A percentile compares a stretch with the other conserved stretches of the same genome.
Evolutionary conservation across 2,797 vertebrate genomes (phyloP).

Genomic region (Chelon auratus): DNA sequence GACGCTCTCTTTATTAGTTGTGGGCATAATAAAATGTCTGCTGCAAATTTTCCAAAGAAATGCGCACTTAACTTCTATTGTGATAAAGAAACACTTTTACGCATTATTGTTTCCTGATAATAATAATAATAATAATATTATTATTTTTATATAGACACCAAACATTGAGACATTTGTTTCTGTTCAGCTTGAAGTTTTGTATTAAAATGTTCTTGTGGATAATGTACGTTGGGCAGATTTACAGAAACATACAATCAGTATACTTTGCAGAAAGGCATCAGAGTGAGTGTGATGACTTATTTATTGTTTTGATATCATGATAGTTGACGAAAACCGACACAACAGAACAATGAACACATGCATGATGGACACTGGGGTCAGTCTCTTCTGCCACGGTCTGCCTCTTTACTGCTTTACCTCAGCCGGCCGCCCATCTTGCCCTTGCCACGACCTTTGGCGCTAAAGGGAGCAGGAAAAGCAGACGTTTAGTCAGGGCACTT

Average conservation of each 20-base stretch:
- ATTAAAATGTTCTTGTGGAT: slow-evolving; percentile 7
- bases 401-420: slow-evolving; percentile 73
- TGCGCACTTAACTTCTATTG: slow-evolving; percentile 24
- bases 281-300: slow-evolving; percentile 47
- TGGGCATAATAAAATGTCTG: slow-evolving; percentile 28
- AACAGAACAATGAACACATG: slow-evolving; percentile 53
- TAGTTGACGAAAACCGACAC: slow-evolving; percentile 50
- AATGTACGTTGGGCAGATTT: background rate
- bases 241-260: slow-evolving; percentile 5
- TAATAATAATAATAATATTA: background rate
- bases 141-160: slow-evolving; percentile 17
- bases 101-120: slow-evolving; percentile 11
- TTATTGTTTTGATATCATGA: slow-evolving; percentile 68
- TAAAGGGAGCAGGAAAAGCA: slow-evolving; percentile 50
- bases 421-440: slow-evolving; percentile 81
- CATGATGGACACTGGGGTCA: slow-evolving; percentile 21
- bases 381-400: slow-evolving; percentile 28
- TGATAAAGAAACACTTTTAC: slow-evolving; percentile 22
- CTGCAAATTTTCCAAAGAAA: slow-evolving; percentile 37
- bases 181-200: slow-evolving; percentile 22
- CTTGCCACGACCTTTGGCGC: slow-evolving; percentile 85
- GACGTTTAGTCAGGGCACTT: slow-evolving; percentile 6
- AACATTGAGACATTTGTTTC: slow-evolving; percentile 21
- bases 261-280: slow-evolving; percentile 19
- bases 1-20: slow-evolving; percentile 43